These are phyloP conservation scores for Chaenocephalus aceratus DNA, from an alignment of 2,113 vertebrate genomes.

Conservation along the genomic window DNA sequence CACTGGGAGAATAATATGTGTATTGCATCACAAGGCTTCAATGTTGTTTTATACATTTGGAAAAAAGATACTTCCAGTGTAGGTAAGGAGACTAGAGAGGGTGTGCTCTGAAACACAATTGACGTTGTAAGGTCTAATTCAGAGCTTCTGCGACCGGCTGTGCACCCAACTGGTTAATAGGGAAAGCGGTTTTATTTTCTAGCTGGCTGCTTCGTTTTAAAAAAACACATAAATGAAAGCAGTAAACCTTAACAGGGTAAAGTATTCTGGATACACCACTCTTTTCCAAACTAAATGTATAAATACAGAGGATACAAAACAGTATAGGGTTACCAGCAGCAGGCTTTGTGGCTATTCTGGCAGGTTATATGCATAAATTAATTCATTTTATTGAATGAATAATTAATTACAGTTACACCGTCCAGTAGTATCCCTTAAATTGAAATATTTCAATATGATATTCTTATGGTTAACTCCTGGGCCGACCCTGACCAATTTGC, in stretches of 20 bases:
- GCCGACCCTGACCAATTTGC: too few relatives aligned
- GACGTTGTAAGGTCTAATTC: slow-evolving; percentile 77
- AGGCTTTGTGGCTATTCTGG: neutral
- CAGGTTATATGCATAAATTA: neutral
- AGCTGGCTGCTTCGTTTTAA: slow-evolving; percentile 82
- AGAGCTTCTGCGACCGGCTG: slow-evolving; percentile 64
- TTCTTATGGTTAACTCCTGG: neutral
- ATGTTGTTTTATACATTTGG: slow-evolving; percentile 23
- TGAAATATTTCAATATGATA: neutral
- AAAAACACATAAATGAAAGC: slow-evolving; percentile 30
- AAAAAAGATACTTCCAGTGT: slow-evolving; percentile 23
- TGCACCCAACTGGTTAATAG: slow-evolving; percentile 82
- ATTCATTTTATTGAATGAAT: slow-evolving; percentile 11
- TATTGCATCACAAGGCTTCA: slow-evolving; percentile 10
- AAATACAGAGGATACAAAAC: neutral
- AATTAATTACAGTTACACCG: neutral
- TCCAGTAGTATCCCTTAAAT: neutral
- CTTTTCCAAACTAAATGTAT: neutral
- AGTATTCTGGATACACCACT: neutral
- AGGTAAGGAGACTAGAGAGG: slow-evolving; percentile 69
- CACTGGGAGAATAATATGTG: slow-evolving; percentile 18
- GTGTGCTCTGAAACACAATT: slow-evolving; percentile 73
- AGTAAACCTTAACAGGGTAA: slow-evolving; percentile 5
- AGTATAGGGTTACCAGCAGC: neutral
- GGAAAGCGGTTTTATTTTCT: slow-evolving; percentile 82